phyloP scores from a whole-genome alignment of 2,113 vertebrate species.

The Megaceryle torquata region DNA sequence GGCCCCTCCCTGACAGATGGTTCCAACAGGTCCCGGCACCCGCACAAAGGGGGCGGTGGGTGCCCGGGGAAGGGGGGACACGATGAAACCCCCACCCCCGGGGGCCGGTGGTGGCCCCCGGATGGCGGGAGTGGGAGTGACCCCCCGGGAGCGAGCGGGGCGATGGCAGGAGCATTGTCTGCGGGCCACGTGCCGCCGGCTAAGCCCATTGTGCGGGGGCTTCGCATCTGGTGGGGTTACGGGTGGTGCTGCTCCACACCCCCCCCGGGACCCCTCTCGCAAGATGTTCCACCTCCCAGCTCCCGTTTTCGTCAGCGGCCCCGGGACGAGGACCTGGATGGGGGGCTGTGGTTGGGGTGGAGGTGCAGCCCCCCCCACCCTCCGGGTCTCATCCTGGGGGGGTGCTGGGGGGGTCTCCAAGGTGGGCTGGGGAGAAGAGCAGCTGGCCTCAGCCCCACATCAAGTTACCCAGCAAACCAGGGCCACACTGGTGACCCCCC shows the following conservation, averaged over 20 bases:
- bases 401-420: not conserved
- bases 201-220: constrained; percentile 16
- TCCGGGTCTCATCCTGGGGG: too few species aligned
- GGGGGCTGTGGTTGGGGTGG: not conserved
- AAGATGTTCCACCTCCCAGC: not conserved
- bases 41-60: not conserved
- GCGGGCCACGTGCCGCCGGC: not conserved
- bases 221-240: constrained; percentile 17
- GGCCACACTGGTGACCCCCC: not conserved
- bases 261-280: not conserved
- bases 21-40: constrained; percentile 55
- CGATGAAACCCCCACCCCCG: not conserved
- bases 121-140: not conserved
- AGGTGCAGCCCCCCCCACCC: not conserved
- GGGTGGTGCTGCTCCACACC: not conserved
- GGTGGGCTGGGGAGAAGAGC: not conserved
- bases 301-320: rapidly evolving
- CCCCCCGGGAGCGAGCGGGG: not conserved
- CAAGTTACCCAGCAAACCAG: not conserved
- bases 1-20: constrained; percentile 48
- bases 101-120: not conserved
- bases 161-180: not conserved
- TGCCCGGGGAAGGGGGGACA: not conserved
- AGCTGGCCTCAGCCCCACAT: not conserved
- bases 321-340: not conserved